These are phyloP conservation scores for Opisthocomus hoazin DNA, from an alignment of 2,113 vertebrate genomes.

Conservation along the genomic window DNA sequence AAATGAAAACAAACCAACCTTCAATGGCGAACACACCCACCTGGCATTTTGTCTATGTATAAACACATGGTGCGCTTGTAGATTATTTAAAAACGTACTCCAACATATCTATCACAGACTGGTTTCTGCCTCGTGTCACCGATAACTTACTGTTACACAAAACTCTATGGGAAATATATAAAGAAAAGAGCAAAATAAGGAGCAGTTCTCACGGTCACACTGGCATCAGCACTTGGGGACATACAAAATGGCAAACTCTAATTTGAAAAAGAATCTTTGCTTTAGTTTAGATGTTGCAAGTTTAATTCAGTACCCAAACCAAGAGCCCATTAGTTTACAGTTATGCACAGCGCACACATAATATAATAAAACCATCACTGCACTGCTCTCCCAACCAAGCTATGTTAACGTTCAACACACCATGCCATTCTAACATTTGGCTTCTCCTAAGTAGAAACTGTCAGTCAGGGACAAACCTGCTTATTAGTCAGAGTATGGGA, in stretches of 20 bases:
- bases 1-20: constrained; percentile 15
- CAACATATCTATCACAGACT: constrained; percentile 61
- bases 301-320: constrained; percentile 56
- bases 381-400: constrained; percentile 56
- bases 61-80: constrained; percentile 23
- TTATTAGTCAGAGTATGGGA: neutral
- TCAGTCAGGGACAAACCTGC: constrained; percentile 49
- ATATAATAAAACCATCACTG: constrained; percentile 20
- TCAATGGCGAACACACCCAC: neutral
- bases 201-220: constrained; percentile 54
- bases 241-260: constrained; percentile 56
- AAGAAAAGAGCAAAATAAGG: constrained; percentile 55
- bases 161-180: constrained; percentile 51
- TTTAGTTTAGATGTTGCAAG: constrained; percentile 56
- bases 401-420: constrained; percentile 49
- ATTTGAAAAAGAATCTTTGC: constrained; percentile 54
- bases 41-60: neutral
- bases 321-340: constrained; percentile 52
- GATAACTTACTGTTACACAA: constrained; percentile 61
- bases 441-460: constrained; percentile 34
- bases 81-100: constrained; percentile 38
- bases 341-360: constrained; percentile 15
- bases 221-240: constrained; percentile 56
- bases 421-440: constrained; percentile 35
- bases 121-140: constrained; percentile 49